Conservation (phyloP, 2,113 vertebrate species). For the Cyanistes caeruleus region DNA sequence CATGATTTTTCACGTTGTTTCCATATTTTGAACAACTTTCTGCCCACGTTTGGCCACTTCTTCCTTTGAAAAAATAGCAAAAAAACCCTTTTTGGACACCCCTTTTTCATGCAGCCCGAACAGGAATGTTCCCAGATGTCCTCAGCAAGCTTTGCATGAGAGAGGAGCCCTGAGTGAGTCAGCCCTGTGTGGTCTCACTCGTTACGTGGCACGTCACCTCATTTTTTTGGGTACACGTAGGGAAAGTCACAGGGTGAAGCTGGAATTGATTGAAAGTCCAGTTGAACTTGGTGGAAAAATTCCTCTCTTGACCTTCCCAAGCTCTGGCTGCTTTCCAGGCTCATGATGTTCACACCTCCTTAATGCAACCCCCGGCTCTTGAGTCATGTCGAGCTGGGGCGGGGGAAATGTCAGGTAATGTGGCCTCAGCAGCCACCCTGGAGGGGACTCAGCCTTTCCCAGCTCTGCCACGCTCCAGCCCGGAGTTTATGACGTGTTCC, state of each 20-base stretch:
- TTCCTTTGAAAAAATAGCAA: neutral
- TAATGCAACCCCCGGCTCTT: constrained; percentile 41
- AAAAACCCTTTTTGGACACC: neutral
- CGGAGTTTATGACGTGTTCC: neutral
- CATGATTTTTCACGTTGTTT: neutral
- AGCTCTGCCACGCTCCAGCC: neutral
- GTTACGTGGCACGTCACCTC: neutral
- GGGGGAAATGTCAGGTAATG: constrained; percentile 41
- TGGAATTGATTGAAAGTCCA: constrained; percentile 42
- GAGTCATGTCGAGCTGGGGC: neutral
- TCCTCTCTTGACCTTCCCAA: constrained; percentile 29
- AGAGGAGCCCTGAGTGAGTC: neutral
- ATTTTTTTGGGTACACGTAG: neutral
- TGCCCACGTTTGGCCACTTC: neutral
- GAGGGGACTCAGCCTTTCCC: neutral
- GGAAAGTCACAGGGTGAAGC: neutral
- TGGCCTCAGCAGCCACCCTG: neutral
- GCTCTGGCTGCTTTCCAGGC: constrained; percentile 48
- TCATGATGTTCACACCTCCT: constrained; percentile 62
- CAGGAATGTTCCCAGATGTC: neutral
- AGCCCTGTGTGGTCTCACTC: neutral
- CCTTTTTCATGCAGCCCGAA: neutral
- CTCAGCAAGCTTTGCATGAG: neutral
- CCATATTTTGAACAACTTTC: neutral
- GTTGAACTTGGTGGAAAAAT: constrained; percentile 36